Percentiles rank a stretch among this genome's conserved stretches.
These are phyloP conservation scores for Drosophila diplacantha DNA, from an alignment of 2,888 invertebrate species.

Conservation along the genomic window DNA sequence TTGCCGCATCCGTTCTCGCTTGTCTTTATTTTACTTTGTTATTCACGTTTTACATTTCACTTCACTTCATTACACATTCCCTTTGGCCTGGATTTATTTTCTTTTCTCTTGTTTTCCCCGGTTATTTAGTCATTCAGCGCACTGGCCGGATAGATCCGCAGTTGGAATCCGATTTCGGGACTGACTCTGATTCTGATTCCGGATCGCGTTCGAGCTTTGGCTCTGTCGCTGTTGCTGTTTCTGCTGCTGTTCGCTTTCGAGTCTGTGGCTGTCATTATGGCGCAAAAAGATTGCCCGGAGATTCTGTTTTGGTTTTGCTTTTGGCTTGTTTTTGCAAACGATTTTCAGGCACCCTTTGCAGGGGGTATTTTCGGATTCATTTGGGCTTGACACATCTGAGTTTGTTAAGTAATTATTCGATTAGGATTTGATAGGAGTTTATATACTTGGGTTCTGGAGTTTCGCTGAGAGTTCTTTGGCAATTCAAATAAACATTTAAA, in stretches of 20 bases:
- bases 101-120: neutral
- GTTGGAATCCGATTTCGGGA: conserved; percentile 2
- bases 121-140: neutral
- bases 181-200: conserved; percentile 15
- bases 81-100: conserved; percentile 12
- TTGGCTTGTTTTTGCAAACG: conserved; percentile 12
- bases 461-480: neutral
- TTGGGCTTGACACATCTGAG: neutral
- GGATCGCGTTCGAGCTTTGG: conserved; percentile 14
- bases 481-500: too few relatives aligned
- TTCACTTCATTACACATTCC: conserved; percentile 49
- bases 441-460: too few relatives aligned
- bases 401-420: neutral
- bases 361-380: neutral
- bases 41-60: conserved; percentile 34
- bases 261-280: conserved; percentile 48
- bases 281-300: conserved; percentile 41
- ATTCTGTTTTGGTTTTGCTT: conserved; percentile 25
- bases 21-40: neutral
- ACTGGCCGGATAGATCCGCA: neutral
- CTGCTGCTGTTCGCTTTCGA: conserved; percentile 16
- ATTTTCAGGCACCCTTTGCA: conserved; percentile 8
- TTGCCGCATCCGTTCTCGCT: conserved; percentile 2
- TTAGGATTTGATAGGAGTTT: too few relatives aligned
- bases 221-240: conserved; percentile 8